These are phyloP conservation scores for Atta colombica DNA, from an alignment of 1,140 invertebrate genomes.

Conservation along the genomic window DNA sequence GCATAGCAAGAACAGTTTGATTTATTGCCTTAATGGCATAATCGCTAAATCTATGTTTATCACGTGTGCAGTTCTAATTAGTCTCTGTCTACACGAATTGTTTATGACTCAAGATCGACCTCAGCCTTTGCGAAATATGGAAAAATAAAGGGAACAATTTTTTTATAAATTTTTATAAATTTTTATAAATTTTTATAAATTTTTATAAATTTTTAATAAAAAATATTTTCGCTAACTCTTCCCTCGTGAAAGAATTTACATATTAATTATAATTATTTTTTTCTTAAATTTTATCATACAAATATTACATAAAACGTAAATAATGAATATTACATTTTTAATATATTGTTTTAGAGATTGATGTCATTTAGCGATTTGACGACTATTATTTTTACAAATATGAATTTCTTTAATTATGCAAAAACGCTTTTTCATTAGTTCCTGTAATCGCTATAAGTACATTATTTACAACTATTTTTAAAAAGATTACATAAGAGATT, in stretches of 20 bases:
- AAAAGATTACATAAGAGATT: not conserved
- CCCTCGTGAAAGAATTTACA: too few species aligned
- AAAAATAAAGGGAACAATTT: not conserved
- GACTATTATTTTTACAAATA: not conserved
- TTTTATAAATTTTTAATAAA: not conserved
- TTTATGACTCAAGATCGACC: constrained; percentile 40
- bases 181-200: too few species aligned
- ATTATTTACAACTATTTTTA: not conserved
- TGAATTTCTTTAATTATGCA: not conserved
- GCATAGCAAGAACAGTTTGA: constrained; percentile 43
- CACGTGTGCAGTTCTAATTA: constrained; percentile 39
- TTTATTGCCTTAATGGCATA: constrained; percentile 26
- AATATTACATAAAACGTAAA: not conserved
- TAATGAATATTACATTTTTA: not conserved
- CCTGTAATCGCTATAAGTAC: not conserved
- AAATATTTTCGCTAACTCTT: not conserved
- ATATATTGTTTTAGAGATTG: constrained; percentile 24
- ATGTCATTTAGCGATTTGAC: not conserved
- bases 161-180: constrained; percentile 18
- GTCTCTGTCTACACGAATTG: constrained; percentile 25
- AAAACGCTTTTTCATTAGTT: not conserved
- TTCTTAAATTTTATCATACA: not conserved
- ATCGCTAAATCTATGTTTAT: constrained; percentile 43
- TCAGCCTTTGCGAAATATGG: not conserved
- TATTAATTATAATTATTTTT: not conserved